These are phyloP conservation scores for Stigmatopora argus DNA, from an alignment of 2,113 vertebrate genomes.

Conservation along the genomic window DNA sequence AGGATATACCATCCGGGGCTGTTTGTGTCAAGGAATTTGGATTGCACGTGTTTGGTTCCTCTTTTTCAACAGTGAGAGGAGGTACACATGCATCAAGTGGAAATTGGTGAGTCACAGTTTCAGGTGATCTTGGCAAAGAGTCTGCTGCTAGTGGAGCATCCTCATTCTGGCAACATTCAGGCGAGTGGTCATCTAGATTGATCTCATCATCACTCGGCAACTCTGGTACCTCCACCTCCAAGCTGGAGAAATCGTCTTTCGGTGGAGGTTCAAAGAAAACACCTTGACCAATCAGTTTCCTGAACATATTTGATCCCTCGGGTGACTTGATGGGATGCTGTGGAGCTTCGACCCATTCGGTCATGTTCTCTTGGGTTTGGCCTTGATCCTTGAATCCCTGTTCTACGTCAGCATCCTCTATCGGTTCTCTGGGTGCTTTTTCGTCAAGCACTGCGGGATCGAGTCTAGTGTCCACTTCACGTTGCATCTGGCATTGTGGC, in stretches of 20 bases:
- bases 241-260: slow-evolving; percentile 13
- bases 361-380: slow-evolving; percentile 5
- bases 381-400: slow-evolving; percentile 11
- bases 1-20: slow-evolving; percentile 8
- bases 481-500: slow-evolving; percentile 21
- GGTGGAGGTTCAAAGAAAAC: slow-evolving; percentile 3
- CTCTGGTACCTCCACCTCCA: slow-evolving; percentile 17
- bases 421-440: slow-evolving; percentile 40
- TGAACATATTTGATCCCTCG: slow-evolving; percentile 5
- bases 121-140: neutral
- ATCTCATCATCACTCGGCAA: slow-evolving; percentile 25
- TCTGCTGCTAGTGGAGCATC: neutral
- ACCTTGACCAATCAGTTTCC: neutral
- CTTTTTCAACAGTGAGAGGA: slow-evolving; percentile 40
- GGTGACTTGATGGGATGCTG: slow-evolving; percentile 1
- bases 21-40: slow-evolving; percentile 10
- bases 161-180: slow-evolving; percentile 5
- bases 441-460: slow-evolving; percentile 12
- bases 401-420: slow-evolving; percentile 35
- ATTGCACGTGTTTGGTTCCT: slow-evolving; percentile 15
- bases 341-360: slow-evolving; percentile 10
- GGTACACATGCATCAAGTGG: neutral
- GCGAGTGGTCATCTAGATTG: slow-evolving; percentile 18
- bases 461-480: slow-evolving; percentile 6
- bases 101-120: neutral